Evolutionary conservation across 2,888 invertebrate genomes (phyloP), one percentile per base, ranked within the genome.

Genomic region (Drosophila heteroneura): DNA sequence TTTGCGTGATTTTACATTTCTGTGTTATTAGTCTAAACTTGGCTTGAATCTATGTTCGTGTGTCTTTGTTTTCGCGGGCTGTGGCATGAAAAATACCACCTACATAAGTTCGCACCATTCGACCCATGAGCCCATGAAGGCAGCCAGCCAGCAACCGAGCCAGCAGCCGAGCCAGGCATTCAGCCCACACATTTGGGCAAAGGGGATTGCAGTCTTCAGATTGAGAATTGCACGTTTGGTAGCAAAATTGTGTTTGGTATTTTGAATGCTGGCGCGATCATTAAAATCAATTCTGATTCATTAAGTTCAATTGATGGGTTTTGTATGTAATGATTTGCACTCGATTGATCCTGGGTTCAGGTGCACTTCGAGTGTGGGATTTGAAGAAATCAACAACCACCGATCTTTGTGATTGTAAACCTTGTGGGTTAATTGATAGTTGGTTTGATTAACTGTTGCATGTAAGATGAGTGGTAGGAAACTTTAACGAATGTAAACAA

Each of bases 1-100:
- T 85, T 82, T 85, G 83, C 83, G 83, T 83, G 83, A 83, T 83
- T 83, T 82, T 82, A 74, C 71, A 78, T 83, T 85, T 83, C 78
- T 83, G 70, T 81, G 78, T 83, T 83, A 83, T 83, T 83, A 83
- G 83, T 83, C 75, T 85, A 85, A 83, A 78, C 82, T 82, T 82
- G 84, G 76, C 66, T 79, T 67, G 52, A 51, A 70, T 59, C 66
- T 59, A 41, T 59, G 69, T 58, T 52, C 51, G 68, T 69, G 39
- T 57, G 69, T 58, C 67, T 68, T 59, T 65, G 58, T 30, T 52
- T 47, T 53, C 54, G 35, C 47, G 33, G 22, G 32, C 33, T 51
- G 63, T n/a, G 58, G 59, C 58, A 54, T 47, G 22, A 33, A 35
- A 44, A 49, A 39, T 56, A 58, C 62, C 79, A 72, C 82, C 79